Evolutionary conservation across 2,113 vertebrate species (phyloP), one percentile per base, ranked within the genome.

Genomic region (Anoura caudifer): DNA sequence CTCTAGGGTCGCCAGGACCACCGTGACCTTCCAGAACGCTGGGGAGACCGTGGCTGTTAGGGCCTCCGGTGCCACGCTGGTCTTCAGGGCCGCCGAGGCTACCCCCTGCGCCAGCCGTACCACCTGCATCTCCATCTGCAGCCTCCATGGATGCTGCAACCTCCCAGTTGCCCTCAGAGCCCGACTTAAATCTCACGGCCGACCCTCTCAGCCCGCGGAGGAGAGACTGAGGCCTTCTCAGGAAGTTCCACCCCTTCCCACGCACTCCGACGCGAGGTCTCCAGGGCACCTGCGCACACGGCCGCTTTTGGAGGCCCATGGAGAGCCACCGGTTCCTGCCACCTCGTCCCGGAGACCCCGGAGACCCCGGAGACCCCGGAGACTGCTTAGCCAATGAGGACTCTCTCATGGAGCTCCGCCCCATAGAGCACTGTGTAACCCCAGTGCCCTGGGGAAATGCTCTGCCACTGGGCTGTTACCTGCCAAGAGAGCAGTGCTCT

Each of bases 171-270:
- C 0, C 61, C 75, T 43, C 47, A 41, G n/a, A 20, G 15, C 4
- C 36, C 67, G 14, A 14, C 9, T 19, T 2, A 7, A 41, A 38
- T 1, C 17, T 8, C 28, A 20, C 0, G 0, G 26, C 7, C 1
- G 8, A 59, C 56, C 56, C 14, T 13, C 26, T n/a, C 24, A 5
- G 38, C 22, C 41, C 28, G 3, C 17, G 16, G 45, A 47, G 7
- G 15, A 47, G 45, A 14, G 24, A 28, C 52, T 59, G 7, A 28
- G 52, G 52, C 33, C 4, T 4, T 83, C 33, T 47, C 82, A 47
- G 12, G 12, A 26, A 24, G 31, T 33, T n/a, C 61, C 31, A 38
- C 77, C 63, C 63, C 22, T 67, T 36, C 45, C 20, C 13, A 22
- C 31, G 43, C 79, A 31, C 1, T 3, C 11, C 41, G 2, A 45